phyloP scores from a whole-genome alignment of 2,888 invertebrate species.

The Drosophila neonasuta region DNA sequence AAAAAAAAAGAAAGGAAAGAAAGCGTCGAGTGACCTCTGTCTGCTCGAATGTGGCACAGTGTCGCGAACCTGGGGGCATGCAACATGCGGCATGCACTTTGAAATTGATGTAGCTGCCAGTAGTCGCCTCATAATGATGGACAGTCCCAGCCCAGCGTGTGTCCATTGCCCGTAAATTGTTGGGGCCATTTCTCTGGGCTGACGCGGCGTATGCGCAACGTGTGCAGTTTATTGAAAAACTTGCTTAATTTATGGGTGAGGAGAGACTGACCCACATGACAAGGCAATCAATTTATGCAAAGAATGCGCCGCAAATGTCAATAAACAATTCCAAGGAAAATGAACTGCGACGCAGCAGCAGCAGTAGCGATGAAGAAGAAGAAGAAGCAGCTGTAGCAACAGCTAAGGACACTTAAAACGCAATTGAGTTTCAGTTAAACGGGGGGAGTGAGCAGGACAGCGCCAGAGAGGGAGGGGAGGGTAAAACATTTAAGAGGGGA shows the following conservation, averaged over 20 bases:
- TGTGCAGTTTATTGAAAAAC: slow-evolving; percentile 71
- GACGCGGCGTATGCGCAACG: slow-evolving; percentile 61
- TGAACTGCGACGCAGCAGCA: slow-evolving; percentile 34
- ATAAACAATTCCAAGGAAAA: slow-evolving; percentile 67
- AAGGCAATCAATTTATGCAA: slow-evolving; percentile 67
- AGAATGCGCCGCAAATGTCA: slow-evolving; percentile 63
- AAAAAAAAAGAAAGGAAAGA: no score
- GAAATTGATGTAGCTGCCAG: slow-evolving; percentile 54
- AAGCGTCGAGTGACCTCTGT: no score
- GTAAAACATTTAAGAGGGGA: slow-evolving; percentile 40
- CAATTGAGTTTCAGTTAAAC: slow-evolving; percentile 68
- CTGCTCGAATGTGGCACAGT: slow-evolving; percentile 49
- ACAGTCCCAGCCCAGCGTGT: slow-evolving; percentile 9
- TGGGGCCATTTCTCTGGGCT: slow-evolving; percentile 24
- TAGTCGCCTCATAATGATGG: slow-evolving; percentile 32
- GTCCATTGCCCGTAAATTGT: slow-evolving; percentile 42
- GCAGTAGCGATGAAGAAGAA: not conserved
- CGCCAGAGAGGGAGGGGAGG: not conserved
- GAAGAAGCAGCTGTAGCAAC: not conserved
- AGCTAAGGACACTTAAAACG: slow-evolving; percentile 59
- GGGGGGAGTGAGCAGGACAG: slow-evolving; percentile 25
- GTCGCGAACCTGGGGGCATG: slow-evolving; percentile 50
- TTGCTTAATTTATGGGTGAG: slow-evolving; percentile 66
- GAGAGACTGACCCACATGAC: slow-evolving; percentile 35
- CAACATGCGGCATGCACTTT: slow-evolving; percentile 62